Evolutionary conservation across 2,888 invertebrate species (phyloP).

Genomic region (Perizoma affinitatum): DNA sequence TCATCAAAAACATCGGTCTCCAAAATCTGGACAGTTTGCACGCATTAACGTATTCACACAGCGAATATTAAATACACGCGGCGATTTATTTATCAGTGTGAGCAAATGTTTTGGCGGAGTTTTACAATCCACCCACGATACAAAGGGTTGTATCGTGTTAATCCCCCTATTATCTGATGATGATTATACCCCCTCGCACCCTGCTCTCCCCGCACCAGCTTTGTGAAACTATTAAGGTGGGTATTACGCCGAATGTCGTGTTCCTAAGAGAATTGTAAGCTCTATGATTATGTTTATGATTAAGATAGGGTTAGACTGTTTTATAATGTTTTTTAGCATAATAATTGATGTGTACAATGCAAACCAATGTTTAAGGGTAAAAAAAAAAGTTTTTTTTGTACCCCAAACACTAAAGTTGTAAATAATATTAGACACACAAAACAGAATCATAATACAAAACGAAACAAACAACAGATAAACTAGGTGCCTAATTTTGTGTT

Average conservation of each 20-base stretch:
- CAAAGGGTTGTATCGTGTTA: constrained; percentile 79
- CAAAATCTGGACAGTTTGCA: constrained; percentile 29
- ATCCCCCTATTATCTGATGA: constrained; percentile 78
- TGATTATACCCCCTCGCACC: constrained; percentile 51
- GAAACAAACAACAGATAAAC: too few relatives aligned
- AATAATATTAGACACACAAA: too few relatives aligned
- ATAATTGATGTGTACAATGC: too few relatives aligned
- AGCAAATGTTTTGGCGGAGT: constrained; percentile 71
- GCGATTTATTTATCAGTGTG: constrained; percentile 62
- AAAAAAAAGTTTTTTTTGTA: too few relatives aligned
- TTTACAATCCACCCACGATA: constrained; percentile 68
- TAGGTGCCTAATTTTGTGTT: too few relatives aligned
- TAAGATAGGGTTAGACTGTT: neutral
- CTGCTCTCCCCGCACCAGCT: constrained; percentile 33
- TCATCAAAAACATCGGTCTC: constrained; percentile 23
- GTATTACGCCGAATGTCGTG: constrained; percentile 74
- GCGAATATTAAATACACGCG: constrained; percentile 53
- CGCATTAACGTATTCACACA: constrained; percentile 53
- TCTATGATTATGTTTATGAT: constrained; percentile 19
- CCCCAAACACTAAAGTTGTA: too few relatives aligned
- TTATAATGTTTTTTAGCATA: too few relatives aligned
- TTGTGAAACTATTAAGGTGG: constrained; percentile 49
- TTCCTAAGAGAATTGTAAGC: constrained; percentile 51
- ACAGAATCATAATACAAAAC: too few relatives aligned
- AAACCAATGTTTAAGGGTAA: too few relatives aligned